These are phyloP conservation scores for Hoplostethus mediterraneus DNA, from an alignment of 2,797 vertebrate genomes.

Conservation along the genomic window DNA sequence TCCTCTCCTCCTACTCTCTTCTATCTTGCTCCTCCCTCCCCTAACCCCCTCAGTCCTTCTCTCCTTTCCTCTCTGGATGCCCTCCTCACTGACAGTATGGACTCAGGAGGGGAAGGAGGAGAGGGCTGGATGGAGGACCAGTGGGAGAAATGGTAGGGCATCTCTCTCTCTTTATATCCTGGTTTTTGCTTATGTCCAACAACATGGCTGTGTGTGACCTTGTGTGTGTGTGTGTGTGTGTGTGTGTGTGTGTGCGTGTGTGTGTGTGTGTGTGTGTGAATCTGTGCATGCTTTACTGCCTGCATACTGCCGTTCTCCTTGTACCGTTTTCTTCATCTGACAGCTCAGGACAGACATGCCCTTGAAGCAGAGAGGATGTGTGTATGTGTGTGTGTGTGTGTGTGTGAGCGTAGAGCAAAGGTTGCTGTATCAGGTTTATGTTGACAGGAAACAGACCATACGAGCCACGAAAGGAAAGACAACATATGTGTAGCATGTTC, in stretches of 20 bases:
- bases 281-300: slow-evolving; percentile 6
- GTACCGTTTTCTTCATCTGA: slow-evolving; percentile 28
- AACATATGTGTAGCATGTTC: too few species aligned
- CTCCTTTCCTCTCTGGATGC: slow-evolving; percentile 71
- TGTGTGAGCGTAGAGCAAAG: slow-evolving; percentile 23
- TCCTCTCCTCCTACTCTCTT: slow-evolving; percentile 45
- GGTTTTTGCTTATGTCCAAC: slow-evolving; percentile 9
- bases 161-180: slow-evolving; percentile 28
- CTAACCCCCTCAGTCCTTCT: slow-evolving; percentile 51
- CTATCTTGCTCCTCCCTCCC: slow-evolving; percentile 54
- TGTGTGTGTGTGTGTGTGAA: background rate
- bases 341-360: slow-evolving; percentile 61
- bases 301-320: slow-evolving; percentile 29
- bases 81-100: slow-evolving; percentile 91
- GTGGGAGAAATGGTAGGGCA: slow-evolving; percentile 98
- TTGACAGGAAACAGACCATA: slow-evolving; percentile 44
- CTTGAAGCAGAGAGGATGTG: slow-evolving; percentile 73
- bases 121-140: slow-evolving; percentile 98
- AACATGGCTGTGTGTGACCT: slow-evolving; percentile 68
- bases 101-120: slow-evolving; percentile 90
- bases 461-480: slow-evolving; percentile 7
- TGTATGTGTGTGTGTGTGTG: slow-evolving; percentile 50
- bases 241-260: slow-evolving; percentile 21
- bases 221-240: slow-evolving; percentile 59
- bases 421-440: slow-evolving; percentile 9